A percentile compares a stretch with the other conserved stretches of the same genome.
Evolutionary conservation across 37 sponge, comb jelly and placozoan species (phyloP).

Genomic region (Mnemiopsis leidyi): DNA sequence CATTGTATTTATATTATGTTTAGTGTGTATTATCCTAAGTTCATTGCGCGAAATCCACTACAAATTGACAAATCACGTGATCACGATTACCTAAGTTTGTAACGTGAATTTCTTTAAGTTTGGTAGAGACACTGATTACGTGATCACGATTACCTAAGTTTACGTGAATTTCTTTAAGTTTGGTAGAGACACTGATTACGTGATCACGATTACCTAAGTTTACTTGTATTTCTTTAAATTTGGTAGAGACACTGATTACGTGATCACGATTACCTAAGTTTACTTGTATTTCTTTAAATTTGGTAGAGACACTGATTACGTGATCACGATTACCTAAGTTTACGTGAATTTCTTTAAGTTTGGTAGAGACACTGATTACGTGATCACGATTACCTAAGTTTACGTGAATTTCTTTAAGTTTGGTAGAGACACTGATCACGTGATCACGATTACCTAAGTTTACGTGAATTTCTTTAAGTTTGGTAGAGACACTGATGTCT

Average conservation of each 20-base stretch:
- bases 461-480: not conserved
- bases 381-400: not conserved
- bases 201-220: not conserved
- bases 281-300: not conserved
- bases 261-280: not conserved
- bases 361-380: not conserved
- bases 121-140: not conserved
- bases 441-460: not conserved
- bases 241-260: not conserved
- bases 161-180: not conserved
- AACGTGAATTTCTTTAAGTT: not conserved
- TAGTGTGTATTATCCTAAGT: too few relatives aligned
- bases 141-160: not conserved
- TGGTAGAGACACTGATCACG: not conserved
- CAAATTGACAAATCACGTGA: too few relatives aligned
- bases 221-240: not conserved
- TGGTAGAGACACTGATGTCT: not conserved
- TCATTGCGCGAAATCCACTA: too few relatives aligned
- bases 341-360: not conserved
- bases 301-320: not conserved
- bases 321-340: not conserved
- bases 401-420: not conserved
- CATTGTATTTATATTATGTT: too few relatives aligned
- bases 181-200: not conserved
- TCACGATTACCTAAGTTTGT: too few relatives aligned